Evolutionary conservation across 2,888 invertebrate genomes (phyloP), one percentile per base, ranked within the genome.

Genomic region (Margaritifera margaritifera): DNA sequence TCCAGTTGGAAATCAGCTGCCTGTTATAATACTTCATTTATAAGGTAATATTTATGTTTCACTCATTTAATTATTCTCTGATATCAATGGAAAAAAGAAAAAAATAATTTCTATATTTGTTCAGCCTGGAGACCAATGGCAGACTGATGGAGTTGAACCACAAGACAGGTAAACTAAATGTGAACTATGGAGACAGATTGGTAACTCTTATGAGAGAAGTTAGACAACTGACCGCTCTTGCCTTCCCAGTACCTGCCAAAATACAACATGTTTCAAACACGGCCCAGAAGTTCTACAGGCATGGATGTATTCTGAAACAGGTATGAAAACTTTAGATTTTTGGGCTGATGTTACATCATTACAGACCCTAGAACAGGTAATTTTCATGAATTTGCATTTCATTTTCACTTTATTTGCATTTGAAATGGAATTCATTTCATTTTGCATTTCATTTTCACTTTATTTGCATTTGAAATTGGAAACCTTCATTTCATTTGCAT

Each of bases 271-370:
- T 94, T 0, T 92, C 94, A 19, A 92, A 93, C 20, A 92, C 93
- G 67, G 95, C 95, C 0, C 93, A 94, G 80, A 93, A 93, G 83
- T 95, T 95, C 86, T 93, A 96, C 89, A 92, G 92, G 62, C 94
- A 96, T 84, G 98, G 98, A 0, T 93, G 96, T 64, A 93, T 94
- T 4, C 91, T 99, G 66, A 96, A 98, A 87, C 97, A 98, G 92
- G 96, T 94, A 68, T 25, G 54, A 22, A 8, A 11, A 42, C 11
- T 11, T 2, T 2, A 42, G 42, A 42, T 11, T 0, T 42, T 42
- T 42, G 2, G n/a, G 42, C 42, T 42, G 42, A 42, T 42, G 11
- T 42, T 42, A 42, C 2, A 1, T 42, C 11, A 42, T 42, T 42
- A 42, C 42, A 11, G 11, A 42, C 42, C 42, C 42, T 42, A 11